phyloP scores from a whole-genome alignment of 2,888 invertebrate genomes.

The Penaeus monodon region DNA sequence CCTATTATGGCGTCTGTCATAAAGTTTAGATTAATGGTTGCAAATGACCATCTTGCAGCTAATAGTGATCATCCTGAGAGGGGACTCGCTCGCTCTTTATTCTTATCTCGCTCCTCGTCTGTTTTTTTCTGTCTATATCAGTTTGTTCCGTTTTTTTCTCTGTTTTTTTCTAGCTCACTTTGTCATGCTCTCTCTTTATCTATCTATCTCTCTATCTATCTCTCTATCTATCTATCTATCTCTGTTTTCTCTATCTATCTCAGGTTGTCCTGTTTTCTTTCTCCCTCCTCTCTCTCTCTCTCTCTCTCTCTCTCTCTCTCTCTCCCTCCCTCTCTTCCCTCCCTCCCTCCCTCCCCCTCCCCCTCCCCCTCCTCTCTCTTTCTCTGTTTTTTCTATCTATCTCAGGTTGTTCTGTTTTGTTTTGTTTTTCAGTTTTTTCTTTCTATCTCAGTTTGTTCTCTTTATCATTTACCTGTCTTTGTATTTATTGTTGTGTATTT shows the following conservation, averaged over 20 bases:
- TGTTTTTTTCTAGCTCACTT: not conserved
- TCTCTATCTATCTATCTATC: not conserved
- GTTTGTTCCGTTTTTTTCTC: not conserved
- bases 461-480: not conserved
- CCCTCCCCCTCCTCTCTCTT: too few species aligned
- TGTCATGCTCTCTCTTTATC: not conserved
- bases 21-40: too few species aligned
- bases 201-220: not conserved
- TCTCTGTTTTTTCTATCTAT: not conserved
- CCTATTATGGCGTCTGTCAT: not conserved
- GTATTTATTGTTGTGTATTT: too few species aligned
- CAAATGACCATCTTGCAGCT: not conserved
- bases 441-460: not conserved
- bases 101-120: too few species aligned
- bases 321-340: too few species aligned
- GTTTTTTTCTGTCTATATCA: too few species aligned
- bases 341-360: too few species aligned
- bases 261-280: not conserved
- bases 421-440: not conserved
- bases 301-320: too few species aligned
- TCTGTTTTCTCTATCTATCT: constrained; percentile 8
- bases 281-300: too few species aligned
- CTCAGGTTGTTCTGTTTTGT: too few species aligned
- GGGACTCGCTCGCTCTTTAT: not conserved
- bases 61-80: not conserved